Evolutionary conservation across 2,797 vertebrate species (phyloP), one percentile per base, ranked within the genome.

Genomic region (Sardinella longiceps): DNA sequence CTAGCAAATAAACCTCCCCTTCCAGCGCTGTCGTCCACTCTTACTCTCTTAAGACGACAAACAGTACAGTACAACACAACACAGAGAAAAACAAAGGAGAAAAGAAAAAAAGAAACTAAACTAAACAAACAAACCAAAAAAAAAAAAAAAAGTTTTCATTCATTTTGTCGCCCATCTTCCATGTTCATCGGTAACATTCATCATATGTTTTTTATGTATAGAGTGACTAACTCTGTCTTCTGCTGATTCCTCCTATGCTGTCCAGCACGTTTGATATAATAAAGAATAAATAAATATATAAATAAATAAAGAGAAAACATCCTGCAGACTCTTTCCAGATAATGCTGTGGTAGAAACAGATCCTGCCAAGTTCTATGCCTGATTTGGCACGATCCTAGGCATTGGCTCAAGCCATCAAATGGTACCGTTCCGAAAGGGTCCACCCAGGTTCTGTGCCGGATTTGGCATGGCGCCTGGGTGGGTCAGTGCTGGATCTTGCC

Each of bases 111-210:
- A n/a, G n/a, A n/a, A n/a, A n/a, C n/a, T n/a, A n/a, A n/a, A n/a
- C n/a, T n/a, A 39, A 80, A 33, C 48, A 51, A 51, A 58, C 82
- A 70, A 48, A 23, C 81, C 81, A 50, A 39, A 85, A 66, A 77
- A 4, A 48, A 82, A 89, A 83, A 84, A 37, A 87, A 82, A 60
- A n/a, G 25, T 63, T 28, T 30, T 92, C 95, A 96, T 96, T 96
- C 95, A 94, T 91, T 91, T 95, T 92, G 90, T 87, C 11, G 87
- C 89, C 90, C 94, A 96, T 97, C 96, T 91, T 84, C 91, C 96
- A 96, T 96, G 90, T 94, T 93, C 95, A 96, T 96, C 84, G 84
- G 84, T 85, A 89, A 86, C 84, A 81, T 86, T 43, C 81, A 81
- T 89, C 51, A 80, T 86, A 43, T 6, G 37, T 77, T 48, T 89